Conservation (phyloP, 1,140 invertebrate genomes). For the Phymastichus coffea region DNA sequence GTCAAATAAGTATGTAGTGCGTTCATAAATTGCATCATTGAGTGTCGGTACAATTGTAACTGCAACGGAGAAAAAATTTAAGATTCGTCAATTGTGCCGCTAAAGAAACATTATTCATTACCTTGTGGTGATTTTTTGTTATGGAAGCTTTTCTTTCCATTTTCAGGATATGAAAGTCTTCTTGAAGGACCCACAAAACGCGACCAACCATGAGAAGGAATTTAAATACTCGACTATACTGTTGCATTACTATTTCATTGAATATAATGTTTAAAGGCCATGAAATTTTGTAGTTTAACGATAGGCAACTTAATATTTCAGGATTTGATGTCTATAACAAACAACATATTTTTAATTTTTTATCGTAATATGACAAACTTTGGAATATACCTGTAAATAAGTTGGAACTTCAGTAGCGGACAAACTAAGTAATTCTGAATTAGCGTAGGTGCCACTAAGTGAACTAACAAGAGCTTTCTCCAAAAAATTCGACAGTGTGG, state of each 20-base stretch:
- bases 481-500: constrained; percentile 66
- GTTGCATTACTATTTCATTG: constrained; percentile 64
- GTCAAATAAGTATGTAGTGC: constrained; percentile 72
- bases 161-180: constrained; percentile 61
- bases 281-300: constrained; percentile 66
- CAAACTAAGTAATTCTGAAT: constrained; percentile 47
- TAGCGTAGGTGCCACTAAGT: constrained; percentile 43
- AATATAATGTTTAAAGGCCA: constrained; percentile 80
- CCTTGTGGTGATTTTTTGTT: constrained; percentile 49
- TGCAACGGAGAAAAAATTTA: constrained; percentile 21
- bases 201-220: constrained; percentile 73
- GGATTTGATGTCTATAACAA: constrained; percentile 54
- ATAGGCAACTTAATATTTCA: constrained; percentile 65
- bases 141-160: constrained; percentile 38
- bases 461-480: constrained; percentile 61
- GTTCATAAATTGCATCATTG: constrained; percentile 72
- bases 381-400: constrained; percentile 39
- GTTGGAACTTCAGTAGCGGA: constrained; percentile 41
- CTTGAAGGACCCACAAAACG: constrained; percentile 70
- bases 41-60: constrained; percentile 68
- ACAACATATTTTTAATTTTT: constrained; percentile 2
- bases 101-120: no score
- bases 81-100: constrained; percentile 30
- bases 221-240: constrained; percentile 73
- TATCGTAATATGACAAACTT: not conserved